Conservation (phyloP, 2,888 invertebrate species). For the Drosophila falleni region DNA sequence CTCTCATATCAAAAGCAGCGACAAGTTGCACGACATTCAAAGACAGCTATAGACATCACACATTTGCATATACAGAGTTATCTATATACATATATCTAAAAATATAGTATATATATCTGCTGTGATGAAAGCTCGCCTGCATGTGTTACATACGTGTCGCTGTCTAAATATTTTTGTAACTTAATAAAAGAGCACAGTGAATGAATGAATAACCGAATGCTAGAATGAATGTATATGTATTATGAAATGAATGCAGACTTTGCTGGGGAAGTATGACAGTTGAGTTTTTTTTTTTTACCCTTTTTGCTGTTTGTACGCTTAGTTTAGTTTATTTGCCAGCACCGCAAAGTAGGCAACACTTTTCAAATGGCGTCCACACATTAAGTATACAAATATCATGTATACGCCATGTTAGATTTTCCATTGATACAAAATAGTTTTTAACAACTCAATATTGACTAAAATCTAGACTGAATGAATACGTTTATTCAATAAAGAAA, state of each 20-base stretch:
- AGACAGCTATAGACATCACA: conserved; percentile 43
- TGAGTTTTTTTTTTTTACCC: conserved; percentile 10
- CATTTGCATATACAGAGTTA: background rate
- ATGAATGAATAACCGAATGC: conserved; percentile 25
- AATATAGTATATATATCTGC: conserved; percentile 9
- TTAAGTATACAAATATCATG: conserved; percentile 19
- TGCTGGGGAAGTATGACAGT: conserved; percentile 33
- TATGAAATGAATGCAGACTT: conserved; percentile 23
- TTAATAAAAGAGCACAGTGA: conserved; percentile 33
- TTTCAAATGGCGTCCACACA: conserved; percentile 1
- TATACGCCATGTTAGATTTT: conserved; percentile 10
- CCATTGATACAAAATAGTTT: conserved; percentile 8
- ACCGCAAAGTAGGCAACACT: conserved; percentile 48
- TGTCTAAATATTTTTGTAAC: conserved; percentile 51
- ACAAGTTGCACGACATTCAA: conserved; percentile 53
- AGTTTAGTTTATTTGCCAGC: conserved; percentile 8
- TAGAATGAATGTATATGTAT: conserved; percentile 18
- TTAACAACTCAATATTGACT: conserved; percentile 16
- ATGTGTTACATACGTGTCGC: conserved; percentile 22
- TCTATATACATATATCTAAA: conserved; percentile 5
- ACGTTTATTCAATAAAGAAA: background rate
- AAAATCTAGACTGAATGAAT: background rate
- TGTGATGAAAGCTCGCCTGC: conserved; percentile 12
- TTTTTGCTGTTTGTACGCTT: conserved; percentile 10
- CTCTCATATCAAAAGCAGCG: conserved; percentile 43